Evolutionary conservation across 2,113 vertebrate species (phyloP), one percentile per base, ranked within the genome.

Genomic region (Macaca nemestrina): DNA sequence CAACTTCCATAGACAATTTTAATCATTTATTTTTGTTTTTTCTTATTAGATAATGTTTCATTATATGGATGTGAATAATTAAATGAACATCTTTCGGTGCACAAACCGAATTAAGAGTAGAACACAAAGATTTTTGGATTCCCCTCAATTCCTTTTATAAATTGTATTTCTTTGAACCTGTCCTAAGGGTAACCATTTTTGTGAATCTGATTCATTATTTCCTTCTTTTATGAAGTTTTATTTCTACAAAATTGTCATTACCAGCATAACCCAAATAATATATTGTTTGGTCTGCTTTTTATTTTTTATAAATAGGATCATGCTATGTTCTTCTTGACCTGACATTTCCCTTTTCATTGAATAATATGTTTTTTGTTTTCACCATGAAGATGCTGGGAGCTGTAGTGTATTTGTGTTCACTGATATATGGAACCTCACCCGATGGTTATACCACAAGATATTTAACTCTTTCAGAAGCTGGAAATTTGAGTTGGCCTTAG

Each of bases 341-440:
- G 27, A n/a, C 12, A 6, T 10, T 52, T 64, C 12, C 61, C 30
- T 64, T 75, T 64, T 27, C 93, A 22, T 8, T 35, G n/a, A 64
- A 14, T 13, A 32, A 9, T 9, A 0, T 14, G 4, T 57, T 30
- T 68, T 38, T 55, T 12, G 14, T n/a, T 76, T n/a, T 23, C 1
- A 30, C 23, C 61, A 2, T 30, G 38, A 10, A 27, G 48, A 57
- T 14, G 2, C 48, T 50, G 82, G 43, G 40, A 43, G n/a, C n/a
- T 45, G 2, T n/a, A 8, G 9, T 9, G 45, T 38, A 7, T 22
- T 59, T 27, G 10, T 12, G 3, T 23, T 59, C 50, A 7, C 9
- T 9, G 8, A 7, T 35, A n/a, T 8, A 16, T 10, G 12, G 22
- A 75, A 83, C 4, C 27, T 10, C 27, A 6, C n/a, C 6, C 6